Evolutionary conservation across 1,140 invertebrate genomes (phyloP), one percentile per base, ranked within the genome.

Genomic region (Pantala flavescens): DNA sequence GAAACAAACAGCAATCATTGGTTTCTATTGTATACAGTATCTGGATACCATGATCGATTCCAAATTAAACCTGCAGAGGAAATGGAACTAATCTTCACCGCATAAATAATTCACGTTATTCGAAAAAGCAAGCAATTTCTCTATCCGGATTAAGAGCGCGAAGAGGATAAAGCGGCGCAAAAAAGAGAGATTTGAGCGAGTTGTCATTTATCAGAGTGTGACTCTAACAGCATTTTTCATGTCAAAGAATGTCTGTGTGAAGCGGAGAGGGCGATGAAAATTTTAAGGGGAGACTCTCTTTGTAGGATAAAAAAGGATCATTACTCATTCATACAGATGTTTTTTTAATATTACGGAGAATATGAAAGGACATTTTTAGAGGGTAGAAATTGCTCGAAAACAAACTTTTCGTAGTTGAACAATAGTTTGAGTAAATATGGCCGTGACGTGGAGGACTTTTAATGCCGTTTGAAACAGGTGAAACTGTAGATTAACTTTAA

Each of bases 231-330:
- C 49, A 63, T 63, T 63, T 63, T 63, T 63, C 14, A 63, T 63
- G 49, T 63, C 49, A 63, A 63, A 63, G 16, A 63, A 63, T 63
- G 49, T 63, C 49, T 63, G 14, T 21, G n/a, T 12, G n/a, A 63
- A 63, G n/a, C 49, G n/a, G 49, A 63, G n/a, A 63, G 14, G 49
- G n/a, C n/a, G 49, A 63, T 63, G 49, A 63, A 63, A 63, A 7
- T 21, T 63, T 63, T 19, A 63, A 63, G n/a, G n/a, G 49, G 49
- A 63, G n/a, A 1, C 49, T 63, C 28, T 14, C 49, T 63, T 63
- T 63, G 49, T 19, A 63, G n/a, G 43, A 49, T 49, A 63, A 63
- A 63, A 63, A 63, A 63, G n/a, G n/a, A 63, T 21, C 49, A 63
- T 63, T 63, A 63, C 49, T 63, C 49, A 63, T 63, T 63, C 49